Percentiles rank a stretch among this genome's conserved stretches.
Conservation (phyloP, 2,888 invertebrate genomes). For the Anthrax anthrax region DNA sequence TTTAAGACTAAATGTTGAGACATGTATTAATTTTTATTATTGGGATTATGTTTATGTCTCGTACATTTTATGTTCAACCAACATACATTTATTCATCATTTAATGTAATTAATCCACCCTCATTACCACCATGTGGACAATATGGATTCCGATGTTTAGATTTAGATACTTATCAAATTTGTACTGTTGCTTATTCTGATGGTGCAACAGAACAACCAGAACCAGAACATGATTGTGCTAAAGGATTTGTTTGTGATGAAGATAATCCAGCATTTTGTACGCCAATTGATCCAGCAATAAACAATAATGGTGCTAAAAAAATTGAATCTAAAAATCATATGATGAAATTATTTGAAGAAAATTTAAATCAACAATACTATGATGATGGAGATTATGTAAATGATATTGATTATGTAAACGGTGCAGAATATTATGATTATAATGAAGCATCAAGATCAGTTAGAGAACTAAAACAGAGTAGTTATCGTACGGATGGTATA, state of each 20-base stretch:
- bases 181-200: conserved; percentile 9
- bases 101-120: no score
- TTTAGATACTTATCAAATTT: conserved; percentile 12
- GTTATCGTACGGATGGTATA: neutral
- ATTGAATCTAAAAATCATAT: no score
- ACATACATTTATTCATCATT: no score
- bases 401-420: neutral
- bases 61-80: no score
- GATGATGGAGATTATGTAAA: no score
- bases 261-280: conserved; percentile 17
- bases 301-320: neutral
- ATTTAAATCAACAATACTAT: neutral
- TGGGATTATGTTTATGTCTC: no score
- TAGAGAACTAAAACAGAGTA: neutral
- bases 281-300: conserved; percentile 9
- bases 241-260: conserved; percentile 15
- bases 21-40: no score
- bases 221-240: conserved; percentile 10
- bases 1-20: no score
- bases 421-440: neutral
- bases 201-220: conserved; percentile 9
- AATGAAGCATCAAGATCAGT: conserved; percentile 1
- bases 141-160: conserved; percentile 16
- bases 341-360: neutral
- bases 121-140: conserved; percentile 12